Percentiles rank a stretch among this genome's conserved stretches.
These are phyloP conservation scores for Branchipolynoe longqiensis DNA, from an alignment of 2,888 invertebrate species.

Conservation along the genomic window DNA sequence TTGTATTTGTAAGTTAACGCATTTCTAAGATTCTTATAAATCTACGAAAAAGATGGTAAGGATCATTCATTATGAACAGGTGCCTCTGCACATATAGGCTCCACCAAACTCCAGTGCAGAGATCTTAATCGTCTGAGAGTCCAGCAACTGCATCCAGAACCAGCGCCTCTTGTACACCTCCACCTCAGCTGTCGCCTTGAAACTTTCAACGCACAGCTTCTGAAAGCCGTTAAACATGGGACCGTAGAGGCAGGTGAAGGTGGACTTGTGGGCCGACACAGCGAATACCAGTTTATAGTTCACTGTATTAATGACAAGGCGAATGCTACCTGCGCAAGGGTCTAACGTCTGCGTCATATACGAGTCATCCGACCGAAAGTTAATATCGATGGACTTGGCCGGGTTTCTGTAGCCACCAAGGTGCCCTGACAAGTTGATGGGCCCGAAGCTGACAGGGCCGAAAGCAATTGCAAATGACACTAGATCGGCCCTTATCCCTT, in stretches of 20 bases:
- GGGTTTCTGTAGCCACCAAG: constrained; percentile 73
- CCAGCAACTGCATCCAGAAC: constrained; percentile 62
- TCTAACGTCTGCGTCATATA: constrained; percentile 63
- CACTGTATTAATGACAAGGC: constrained; percentile 20
- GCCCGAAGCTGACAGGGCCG: constrained; percentile 69
- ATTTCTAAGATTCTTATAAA: no score
- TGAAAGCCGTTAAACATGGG: constrained; percentile 71
- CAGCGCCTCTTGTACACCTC: constrained; percentile 19
- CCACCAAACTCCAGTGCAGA: constrained; percentile 76
- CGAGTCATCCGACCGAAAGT: constrained; percentile 72
- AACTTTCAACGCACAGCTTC: constrained; percentile 61
- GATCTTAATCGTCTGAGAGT: constrained; percentile 66
- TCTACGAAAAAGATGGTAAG: no score
- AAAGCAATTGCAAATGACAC: constrained; percentile 71
- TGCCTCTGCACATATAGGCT: constrained; percentile 69
- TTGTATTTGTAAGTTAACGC: no score
- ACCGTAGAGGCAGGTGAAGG: constrained; percentile 74
- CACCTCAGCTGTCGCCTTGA: constrained; percentile 1
- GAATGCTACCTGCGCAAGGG: constrained; percentile 70
- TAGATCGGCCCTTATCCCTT: constrained; percentile 68
- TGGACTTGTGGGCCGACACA: constrained; percentile 58
- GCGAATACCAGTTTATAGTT: constrained; percentile 66
- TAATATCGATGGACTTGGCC: constrained; percentile 65
- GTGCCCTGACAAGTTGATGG: constrained; percentile 69
- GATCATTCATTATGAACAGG: no score